Evolutionary conservation across 2,888 invertebrate genomes (phyloP).

Genomic region (Erebia ligea): DNA sequence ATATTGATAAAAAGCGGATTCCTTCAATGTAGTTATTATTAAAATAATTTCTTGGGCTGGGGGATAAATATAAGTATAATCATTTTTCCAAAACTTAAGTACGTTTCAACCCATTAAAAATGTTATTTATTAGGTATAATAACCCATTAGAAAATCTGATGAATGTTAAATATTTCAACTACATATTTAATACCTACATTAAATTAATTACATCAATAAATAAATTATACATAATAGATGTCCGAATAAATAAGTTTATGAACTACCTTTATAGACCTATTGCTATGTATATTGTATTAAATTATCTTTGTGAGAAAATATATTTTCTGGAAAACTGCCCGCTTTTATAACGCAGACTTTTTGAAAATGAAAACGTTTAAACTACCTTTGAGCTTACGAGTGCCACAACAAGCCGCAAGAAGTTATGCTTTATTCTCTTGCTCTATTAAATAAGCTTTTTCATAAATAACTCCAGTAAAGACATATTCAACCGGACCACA

Average conservation of each 20-base stretch:
- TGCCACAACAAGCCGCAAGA: constrained; percentile 28
- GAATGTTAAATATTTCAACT: no score
- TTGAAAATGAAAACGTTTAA: constrained; percentile 10
- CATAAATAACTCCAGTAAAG: constrained; percentile 1
- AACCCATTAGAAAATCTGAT: no score
- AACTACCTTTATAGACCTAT: not conserved
- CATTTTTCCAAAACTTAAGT: no score
- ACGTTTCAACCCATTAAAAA: no score
- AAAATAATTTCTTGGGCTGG: not conserved
- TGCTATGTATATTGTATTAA: not conserved
- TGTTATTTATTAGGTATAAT: no score
- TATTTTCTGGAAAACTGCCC: not conserved
- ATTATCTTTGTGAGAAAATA: not conserved
- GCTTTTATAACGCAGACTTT: constrained; percentile 4
- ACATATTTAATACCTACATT: no score
- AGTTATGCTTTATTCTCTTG: constrained; percentile 26
- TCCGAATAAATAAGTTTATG: not conserved
- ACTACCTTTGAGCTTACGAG: constrained; percentile 36
- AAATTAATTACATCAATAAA: no score
- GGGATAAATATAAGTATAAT: no score
- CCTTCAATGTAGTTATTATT: not conserved
- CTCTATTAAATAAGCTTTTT: constrained; percentile 30
- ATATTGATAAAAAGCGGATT: not conserved
- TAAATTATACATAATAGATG: not conserved
- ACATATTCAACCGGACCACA: no score